Percentiles rank a stretch among this genome's conserved stretches.
Evolutionary conservation across 2,113 vertebrate genomes (phyloP).

Genomic region (Elanoides forficatus): DNA sequence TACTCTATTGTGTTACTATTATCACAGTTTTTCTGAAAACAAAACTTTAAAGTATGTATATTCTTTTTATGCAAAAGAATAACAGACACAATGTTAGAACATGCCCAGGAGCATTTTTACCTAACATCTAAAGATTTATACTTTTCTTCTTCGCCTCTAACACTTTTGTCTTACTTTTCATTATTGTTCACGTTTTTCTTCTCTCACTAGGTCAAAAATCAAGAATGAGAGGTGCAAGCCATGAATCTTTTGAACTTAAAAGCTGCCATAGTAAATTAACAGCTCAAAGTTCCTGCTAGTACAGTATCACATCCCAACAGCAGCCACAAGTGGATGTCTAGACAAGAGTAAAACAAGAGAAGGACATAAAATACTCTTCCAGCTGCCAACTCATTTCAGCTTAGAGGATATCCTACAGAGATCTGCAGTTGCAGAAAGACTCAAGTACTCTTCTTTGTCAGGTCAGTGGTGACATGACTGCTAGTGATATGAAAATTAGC

Average conservation of each 20-base stretch:
- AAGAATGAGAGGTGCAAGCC: not conserved
- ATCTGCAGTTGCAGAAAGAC: not conserved
- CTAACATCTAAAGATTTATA: not conserved
- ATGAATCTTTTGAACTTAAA: not conserved
- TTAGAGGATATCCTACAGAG: not conserved
- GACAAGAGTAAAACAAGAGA: not conserved
- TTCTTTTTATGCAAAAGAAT: not conserved
- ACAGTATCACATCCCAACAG: not conserved
- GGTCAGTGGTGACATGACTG: not conserved
- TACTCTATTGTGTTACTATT: not conserved
- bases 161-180: not conserved
- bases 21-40: not conserved
- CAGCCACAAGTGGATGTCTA: not conserved
- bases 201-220: not conserved
- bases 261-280: not conserved
- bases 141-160: not conserved
- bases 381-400: not conserved
- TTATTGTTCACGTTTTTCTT: not conserved
- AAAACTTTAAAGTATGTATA: not conserved
- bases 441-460: not conserved
- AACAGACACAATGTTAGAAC: not conserved
- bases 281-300: not conserved
- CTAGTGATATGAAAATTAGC: not conserved
- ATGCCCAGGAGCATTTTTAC: not conserved
- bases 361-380: not conserved